Conservation (phyloP, 2,113 vertebrate species). For the zebrafish (Danio rerio) region DNA sequence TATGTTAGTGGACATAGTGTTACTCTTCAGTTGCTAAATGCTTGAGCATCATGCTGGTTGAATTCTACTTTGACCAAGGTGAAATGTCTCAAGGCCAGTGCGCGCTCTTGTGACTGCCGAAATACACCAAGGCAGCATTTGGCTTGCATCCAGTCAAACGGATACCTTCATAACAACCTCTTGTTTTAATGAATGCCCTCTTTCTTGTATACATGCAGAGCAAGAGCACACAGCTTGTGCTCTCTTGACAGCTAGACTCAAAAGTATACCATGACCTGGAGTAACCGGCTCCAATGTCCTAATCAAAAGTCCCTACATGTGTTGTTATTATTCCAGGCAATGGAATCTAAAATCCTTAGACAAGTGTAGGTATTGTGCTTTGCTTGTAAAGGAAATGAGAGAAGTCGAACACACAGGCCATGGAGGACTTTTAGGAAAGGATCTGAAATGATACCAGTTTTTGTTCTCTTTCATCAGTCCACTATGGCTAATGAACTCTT, state of each 20-base stretch:
- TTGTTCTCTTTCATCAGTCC: slow-evolving; percentile 53
- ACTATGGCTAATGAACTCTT: slow-evolving; percentile 52
- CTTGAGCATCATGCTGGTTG: neutral
- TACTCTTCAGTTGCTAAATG: slow-evolving; percentile 10
- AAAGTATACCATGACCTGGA: neutral
- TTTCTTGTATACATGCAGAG: slow-evolving; percentile 58
- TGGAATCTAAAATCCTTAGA: slow-evolving; percentile 46
- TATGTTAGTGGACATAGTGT: neutral
- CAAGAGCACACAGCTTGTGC: slow-evolving; percentile 41
- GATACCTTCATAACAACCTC: slow-evolving; percentile 59
- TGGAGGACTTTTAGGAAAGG: slow-evolving; percentile 9
- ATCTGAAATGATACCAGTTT: slow-evolving; percentile 35
- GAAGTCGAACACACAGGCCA: slow-evolving; percentile 38
- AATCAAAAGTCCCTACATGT: slow-evolving; percentile 21
- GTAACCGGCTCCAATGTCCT: slow-evolving; percentile 37
- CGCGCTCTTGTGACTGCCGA: slow-evolving; percentile 7
- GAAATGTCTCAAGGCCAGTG: slow-evolving; percentile 1
- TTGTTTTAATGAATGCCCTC: slow-evolving; percentile 68
- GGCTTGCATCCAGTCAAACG: slow-evolving; percentile 54
- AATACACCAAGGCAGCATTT: slow-evolving; percentile 36
- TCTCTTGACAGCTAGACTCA: slow-evolving; percentile 40
- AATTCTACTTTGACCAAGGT: neutral
- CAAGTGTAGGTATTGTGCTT: slow-evolving; percentile 55
- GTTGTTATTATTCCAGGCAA: slow-evolving; percentile 50
- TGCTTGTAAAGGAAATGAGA: slow-evolving; percentile 37